Evolutionary conservation across 37 sponge, comb jelly and placozoan species (phyloP), one percentile per base, ranked within the genome.

Genomic region (Ianthella basta): DNA sequence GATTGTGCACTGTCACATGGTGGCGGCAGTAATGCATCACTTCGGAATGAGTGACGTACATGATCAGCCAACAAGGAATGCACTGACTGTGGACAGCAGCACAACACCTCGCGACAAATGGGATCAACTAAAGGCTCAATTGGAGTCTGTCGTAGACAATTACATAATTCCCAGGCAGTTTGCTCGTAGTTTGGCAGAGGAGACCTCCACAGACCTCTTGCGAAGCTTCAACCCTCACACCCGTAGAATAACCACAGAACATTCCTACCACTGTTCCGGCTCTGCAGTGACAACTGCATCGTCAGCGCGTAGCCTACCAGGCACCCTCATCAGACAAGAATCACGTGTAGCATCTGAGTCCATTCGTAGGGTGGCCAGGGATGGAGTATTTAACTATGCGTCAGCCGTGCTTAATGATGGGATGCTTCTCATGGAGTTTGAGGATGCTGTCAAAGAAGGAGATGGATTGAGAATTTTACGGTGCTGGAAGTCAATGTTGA

Each of bases 401-500:
- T 55, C 44, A 24, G 72, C 82, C 8, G 59, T 81, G 23, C 44
- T 87, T 0, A 80, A 87, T 70, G 87, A 87, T 81, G 87, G 87
- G 12, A 37, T 87, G n/a, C 60, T 81, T 21, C 39, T 87, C 25
- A 66, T 88, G 53, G 89, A 84, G 40, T 80, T 88, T 16, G 36
- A 56, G 35, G 84, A 88, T 84, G 80, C 85, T 14, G 78, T 88
- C n/a, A 75, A 70, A 23, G 85, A 84, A 66, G 89, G 85, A n/a
- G 89, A 88, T 80, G 85, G 84, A 15, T 35, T 55, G 55, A 66
- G 67, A 18, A 63, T 83, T 74, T 36, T 83, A 14, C 38, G 88
- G 36, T 88, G 89, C 55, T 88, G 89, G 88, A 88, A 88, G 79
- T 33, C 60, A 30, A 84, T 84, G 85, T 56, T 87, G 32, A 80